These are phyloP conservation scores for Chionoecetes opilio DNA, from an alignment of 1,140 invertebrate genomes.

Conservation along the genomic window DNA sequence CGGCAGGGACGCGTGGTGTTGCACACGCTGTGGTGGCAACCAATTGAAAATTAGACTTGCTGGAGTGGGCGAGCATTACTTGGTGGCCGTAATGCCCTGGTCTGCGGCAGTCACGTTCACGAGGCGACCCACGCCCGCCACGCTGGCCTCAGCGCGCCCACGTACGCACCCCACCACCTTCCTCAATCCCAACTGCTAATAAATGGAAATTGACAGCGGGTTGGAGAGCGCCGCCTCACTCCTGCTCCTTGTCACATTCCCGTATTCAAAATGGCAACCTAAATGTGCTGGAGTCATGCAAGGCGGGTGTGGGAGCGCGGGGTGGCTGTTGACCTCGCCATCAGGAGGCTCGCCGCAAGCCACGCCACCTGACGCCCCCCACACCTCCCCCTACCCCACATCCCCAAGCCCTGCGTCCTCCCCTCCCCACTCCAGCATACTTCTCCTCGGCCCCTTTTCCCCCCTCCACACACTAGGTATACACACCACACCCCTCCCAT, in stretches of 20 bases:
- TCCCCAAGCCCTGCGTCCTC: neutral
- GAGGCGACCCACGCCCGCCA: neutral
- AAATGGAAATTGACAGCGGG: slow-evolving; percentile 73
- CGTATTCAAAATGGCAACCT: slow-evolving; percentile 74
- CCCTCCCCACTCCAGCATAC: neutral
- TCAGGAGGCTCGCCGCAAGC: slow-evolving; percentile 11
- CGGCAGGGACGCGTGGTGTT: neutral
- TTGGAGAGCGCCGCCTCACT: slow-evolving; percentile 62
- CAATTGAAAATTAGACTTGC: neutral
- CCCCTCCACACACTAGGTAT: neutral
- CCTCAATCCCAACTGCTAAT: slow-evolving; percentile 73
- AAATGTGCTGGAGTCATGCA: slow-evolving; percentile 74
- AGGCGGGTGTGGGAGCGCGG: slow-evolving; percentile 57
- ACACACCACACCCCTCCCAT: no score
- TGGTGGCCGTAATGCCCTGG: neutral
- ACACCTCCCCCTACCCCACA: neutral
- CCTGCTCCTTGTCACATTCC: slow-evolving; percentile 74
- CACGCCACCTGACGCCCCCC: neutral
- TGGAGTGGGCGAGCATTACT: neutral
- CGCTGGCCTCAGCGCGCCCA: neutral
- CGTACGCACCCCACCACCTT: neutral
- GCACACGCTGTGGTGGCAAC: neutral
- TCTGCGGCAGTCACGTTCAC: neutral
- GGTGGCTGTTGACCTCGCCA: slow-evolving; percentile 57
- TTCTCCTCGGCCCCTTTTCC: no score